Conservation (phyloP, 2,888 invertebrate species). For the Thalpophila matura region DNA sequence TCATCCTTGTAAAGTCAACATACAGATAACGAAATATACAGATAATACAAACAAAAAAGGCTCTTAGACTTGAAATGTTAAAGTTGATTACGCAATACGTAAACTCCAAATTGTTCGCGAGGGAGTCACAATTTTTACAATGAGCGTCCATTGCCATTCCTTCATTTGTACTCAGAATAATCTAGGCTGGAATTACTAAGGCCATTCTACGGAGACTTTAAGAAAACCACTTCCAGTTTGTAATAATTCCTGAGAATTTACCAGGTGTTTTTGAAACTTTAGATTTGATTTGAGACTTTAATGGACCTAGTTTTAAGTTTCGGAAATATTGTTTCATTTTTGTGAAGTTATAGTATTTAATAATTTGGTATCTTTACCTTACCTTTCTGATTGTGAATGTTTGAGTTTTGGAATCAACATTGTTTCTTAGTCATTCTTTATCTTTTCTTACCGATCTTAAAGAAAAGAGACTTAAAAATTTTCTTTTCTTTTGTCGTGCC, state of each 20-base stretch:
- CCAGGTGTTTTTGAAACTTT: conserved; percentile 40
- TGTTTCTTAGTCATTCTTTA: no score
- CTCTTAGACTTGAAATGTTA: conserved; percentile 24
- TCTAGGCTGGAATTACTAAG: conserved; percentile 42
- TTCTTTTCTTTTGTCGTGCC: no score
- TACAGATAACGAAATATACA: conserved; percentile 13
- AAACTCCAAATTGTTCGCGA: conserved; percentile 40
- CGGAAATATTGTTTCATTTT: not conserved
- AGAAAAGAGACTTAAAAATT: no score
- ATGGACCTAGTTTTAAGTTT: conserved; percentile 2
- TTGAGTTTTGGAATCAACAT: no score
- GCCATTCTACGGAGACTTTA: conserved; percentile 14
- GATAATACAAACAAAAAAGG: conserved; percentile 40
- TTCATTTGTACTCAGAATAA: conserved; percentile 39
- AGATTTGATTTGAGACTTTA: conserved; percentile 13
- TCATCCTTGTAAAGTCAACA: no score
- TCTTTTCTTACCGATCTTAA: no score
- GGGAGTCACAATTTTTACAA: conserved; percentile 48
- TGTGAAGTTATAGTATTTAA: not conserved
- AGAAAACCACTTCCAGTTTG: conserved; percentile 27
- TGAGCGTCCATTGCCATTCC: conserved; percentile 40
- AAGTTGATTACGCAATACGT: conserved; percentile 52
- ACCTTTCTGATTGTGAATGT: no score
- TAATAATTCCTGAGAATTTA: conserved; percentile 36
- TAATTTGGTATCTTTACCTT: no score